Evolutionary conservation across 2,888 invertebrate species (phyloP), one percentile per base, ranked within the genome.

Genomic region (Holacanthella duospinosa): DNA sequence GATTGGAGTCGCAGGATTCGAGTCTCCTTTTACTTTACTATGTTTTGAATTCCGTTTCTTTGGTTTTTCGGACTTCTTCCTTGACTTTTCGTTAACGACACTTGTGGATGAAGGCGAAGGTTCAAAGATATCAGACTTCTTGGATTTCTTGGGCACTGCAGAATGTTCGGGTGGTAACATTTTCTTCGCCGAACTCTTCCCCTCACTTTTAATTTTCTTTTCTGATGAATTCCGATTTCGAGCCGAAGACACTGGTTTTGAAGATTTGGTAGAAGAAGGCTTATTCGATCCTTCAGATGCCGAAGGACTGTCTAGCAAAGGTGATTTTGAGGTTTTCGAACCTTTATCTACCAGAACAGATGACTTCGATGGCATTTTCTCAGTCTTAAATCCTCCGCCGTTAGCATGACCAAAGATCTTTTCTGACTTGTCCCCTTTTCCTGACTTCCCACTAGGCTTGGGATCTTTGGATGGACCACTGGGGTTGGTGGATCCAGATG

Each of bases 121-220:
- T 6, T 67, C 64, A 28, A 66, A 63, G 16, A 62, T 60, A 16
- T 68, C 68, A 24, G 69, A 66, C 55, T 69, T 70, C 60, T 68
- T 68, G 27, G 68, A 63, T 64, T 72, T 72, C 64, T 71, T 72
- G 55, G 72, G 71, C 61, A 72, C 72, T 55, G 69, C 67, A 2
- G 72, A 70, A 55, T 68, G 69, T 9, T 62, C 68, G 26, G 72
- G 72, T 26, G 72, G 72, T 29, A 71, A 62, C 71, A 72, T 72
- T n/a, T 69, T 71, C 58, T 71, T 72, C n/a, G n/a, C n/a, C n/a
- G n/a, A n/a, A n/a, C 2, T 21, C 9, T 36, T 26, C 44, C 26
- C 59, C 43, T 36, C 36, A 1, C 64, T 63, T 54, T 68, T 70
- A 29, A 68, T 68, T 16, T 48, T 60, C 54, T 66, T 68, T 21